Base-by-base conservation (phyloP, 2,797 vertebrate genomes). In the Botia almorhae region DNA sequence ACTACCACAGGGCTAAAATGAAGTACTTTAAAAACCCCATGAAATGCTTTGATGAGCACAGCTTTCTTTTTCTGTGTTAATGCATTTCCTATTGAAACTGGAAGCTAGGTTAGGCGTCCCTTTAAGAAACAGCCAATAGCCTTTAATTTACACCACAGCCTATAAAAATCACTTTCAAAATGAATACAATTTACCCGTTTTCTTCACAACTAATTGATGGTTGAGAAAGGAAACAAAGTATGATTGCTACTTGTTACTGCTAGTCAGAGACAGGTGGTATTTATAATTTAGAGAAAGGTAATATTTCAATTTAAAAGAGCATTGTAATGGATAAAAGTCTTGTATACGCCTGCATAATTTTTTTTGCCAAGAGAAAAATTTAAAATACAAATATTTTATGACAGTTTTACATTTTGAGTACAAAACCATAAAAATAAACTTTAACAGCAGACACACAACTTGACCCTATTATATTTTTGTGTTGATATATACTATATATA, bases 241-340 rank as follows among this genome's bases (percentile, higher is more conserved):
- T 39, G 39, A 39, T 39, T 39, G 7, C 4, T 39, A 51, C 50
- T 51, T 51, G 50, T 17, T 51, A 51, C 1, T 26, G 56, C 3
- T 60, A 26, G 55, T 79, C 39, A 33, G 39, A 70, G 56, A 19
- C 19, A 61, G 76, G 21, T n/a, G 55, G 23, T n/a, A 16, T 12
- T 4, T 63, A 21, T 50, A 29, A 55, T 55, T 55, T 55, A 6
- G 13, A 39, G 26, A 23, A 23, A 55, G n/a, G 68, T n/a, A 6
- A 39, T 39, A 39, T 29, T 29, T 29, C 29, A 4, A 2, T 29
- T 29, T 29, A 8, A n/a, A n/a, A n/a, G 39, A 39, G 2, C 39
- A 39, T 39, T 39, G 2, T 2, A 39, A 3, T 39, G 7, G 7
- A 5, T 39, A 39, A 39, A 39, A 39, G 7, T 39, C 39, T 39